Evolutionary conservation across 2,797 vertebrate species (phyloP).

Genomic region (Macropus fuliginosus): DNA sequence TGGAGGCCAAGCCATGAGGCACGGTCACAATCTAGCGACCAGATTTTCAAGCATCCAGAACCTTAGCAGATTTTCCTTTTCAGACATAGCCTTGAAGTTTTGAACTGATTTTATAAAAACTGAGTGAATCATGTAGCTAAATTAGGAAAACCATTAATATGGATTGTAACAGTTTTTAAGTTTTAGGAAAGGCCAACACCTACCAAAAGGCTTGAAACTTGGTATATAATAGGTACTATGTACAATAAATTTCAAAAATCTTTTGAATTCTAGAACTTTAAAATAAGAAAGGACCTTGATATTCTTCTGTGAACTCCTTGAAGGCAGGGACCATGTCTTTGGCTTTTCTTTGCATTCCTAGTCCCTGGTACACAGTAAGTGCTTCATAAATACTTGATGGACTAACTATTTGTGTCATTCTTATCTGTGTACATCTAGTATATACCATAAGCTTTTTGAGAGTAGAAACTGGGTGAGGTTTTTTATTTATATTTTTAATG

Average conservation of each 20-base stretch:
- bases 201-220: not conserved
- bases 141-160: not conserved
- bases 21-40: not conserved
- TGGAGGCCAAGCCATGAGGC: not conserved
- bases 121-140: not conserved
- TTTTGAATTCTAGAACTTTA: not conserved
- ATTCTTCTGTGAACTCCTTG: not conserved
- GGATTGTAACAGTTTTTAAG: not conserved
- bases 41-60: not conserved
- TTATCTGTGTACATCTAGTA: not conserved
- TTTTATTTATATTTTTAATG: not conserved
- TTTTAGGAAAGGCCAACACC: not conserved
- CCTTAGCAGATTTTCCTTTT: not conserved
- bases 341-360: not conserved
- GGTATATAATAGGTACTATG: not conserved
- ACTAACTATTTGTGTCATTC: not conserved
- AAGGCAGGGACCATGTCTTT: not conserved
- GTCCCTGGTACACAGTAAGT: not conserved
- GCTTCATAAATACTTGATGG: not conserved
- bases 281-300: not conserved
- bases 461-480: not conserved
- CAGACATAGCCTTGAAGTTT: not conserved
- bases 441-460: not conserved
- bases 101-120: not conserved
- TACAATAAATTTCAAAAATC: not conserved